Base-by-base conservation (phyloP, 1,140 invertebrate species). In the Drosophila repletoides region DNA sequence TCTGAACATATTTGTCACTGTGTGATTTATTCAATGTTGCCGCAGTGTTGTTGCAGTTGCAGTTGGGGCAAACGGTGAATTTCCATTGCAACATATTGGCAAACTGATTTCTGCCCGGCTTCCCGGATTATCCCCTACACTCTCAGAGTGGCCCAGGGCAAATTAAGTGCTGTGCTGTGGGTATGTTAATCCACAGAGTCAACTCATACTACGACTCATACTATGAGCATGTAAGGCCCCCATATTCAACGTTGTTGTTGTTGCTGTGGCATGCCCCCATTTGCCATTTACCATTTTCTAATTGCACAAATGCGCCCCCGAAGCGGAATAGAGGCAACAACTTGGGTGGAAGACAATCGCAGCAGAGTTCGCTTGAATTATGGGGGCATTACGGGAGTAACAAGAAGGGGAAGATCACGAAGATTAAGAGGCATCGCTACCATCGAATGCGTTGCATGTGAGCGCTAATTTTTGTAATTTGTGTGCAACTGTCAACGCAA, bases 381-480 rank as follows among this genome's bases (percentile, higher is more conserved):
- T 33, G 12, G 15, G n/a, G 45, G 5, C 15, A n/a, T n/a, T n/a
- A n/a, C n/a, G n/a, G 12, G 17, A 36, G 28, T 9, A 15, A 6
- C 33, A 33, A 10, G 1, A 5, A 14, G 45, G 19, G 10, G 15
- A 48, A 29, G 69, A 71, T 60, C 36, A 64, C 38, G 19, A 53
- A 67, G 64, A 67, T 67, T 67, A 67, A 53, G 49, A 63, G 60
- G 43, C 66, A 55, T 31, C 65, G 45, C 43, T 24, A 22, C 21
- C 55, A 56, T 56, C 26, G 33, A 66, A 46, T 70, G 52, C 65
- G 38, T 73, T 48, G 71, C 71, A 74, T 74, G 68, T 72, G 72
- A 66, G 56, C 68, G 63, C 72, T 75, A 75, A 75, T 75, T 75
- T 67, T 75, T 75, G 69, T 72, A 76, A 76, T 76, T 76, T 76